Evolutionary conservation across 2,797 vertebrate species (phyloP).

Genomic region (Gallinago solitaria): DNA sequence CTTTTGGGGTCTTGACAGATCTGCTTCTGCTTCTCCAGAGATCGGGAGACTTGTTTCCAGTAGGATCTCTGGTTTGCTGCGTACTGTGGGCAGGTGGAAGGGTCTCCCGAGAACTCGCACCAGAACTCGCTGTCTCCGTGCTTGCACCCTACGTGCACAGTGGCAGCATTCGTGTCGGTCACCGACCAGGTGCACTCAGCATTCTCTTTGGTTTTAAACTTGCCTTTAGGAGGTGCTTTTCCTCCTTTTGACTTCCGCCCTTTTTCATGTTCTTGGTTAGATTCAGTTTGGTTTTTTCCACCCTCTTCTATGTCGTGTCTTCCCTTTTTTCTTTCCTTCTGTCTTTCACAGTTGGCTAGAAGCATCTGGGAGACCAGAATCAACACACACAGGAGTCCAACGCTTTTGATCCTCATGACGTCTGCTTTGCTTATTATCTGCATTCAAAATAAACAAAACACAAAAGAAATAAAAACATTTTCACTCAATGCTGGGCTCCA

Average conservation of each 20-base stretch:
- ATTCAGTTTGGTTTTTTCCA: not conserved
- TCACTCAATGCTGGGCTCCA: not conserved
- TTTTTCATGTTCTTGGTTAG: slow-evolving; percentile 17
- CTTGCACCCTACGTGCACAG: slow-evolving; percentile 78
- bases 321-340: slow-evolving; percentile 58
- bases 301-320: slow-evolving; percentile 14
- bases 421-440: slow-evolving; percentile 9
- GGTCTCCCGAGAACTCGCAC: slow-evolving; percentile 84
- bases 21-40: slow-evolving; percentile 82
- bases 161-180: slow-evolving; percentile 18
- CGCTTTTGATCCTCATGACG: slow-evolving; percentile 71
- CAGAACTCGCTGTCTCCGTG: slow-evolving; percentile 61
- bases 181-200: slow-evolving; percentile 83
- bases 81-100: slow-evolving; percentile 79
- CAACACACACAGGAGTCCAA: slow-evolving; percentile 76
- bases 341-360: slow-evolving; percentile 70
- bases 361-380: slow-evolving; percentile 78
- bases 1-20: slow-evolving; percentile 79
- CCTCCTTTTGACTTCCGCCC: slow-evolving; percentile 24
- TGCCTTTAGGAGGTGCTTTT: slow-evolving; percentile 74
- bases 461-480: not conserved
- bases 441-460: slow-evolving; percentile 4
- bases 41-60: slow-evolving; percentile 88
- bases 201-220: slow-evolving; percentile 80
- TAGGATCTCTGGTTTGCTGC: slow-evolving; percentile 70